Percentiles rank a stretch among this genome's conserved stretches.
Evolutionary conservation across 2,113 vertebrate genomes (phyloP).

Genomic region (Cottus gobio): DNA sequence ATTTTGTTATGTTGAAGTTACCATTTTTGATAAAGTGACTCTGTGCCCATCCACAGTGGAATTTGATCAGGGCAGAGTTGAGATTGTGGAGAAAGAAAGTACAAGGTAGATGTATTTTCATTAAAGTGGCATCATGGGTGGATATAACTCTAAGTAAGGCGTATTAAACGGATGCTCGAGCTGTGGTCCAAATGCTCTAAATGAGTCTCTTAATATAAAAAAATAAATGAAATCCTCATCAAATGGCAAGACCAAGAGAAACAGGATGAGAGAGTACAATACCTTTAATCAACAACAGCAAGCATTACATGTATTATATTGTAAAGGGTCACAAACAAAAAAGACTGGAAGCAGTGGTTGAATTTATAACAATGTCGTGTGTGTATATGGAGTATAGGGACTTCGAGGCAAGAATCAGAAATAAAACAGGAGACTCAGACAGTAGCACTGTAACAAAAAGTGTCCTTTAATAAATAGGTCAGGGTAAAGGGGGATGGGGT

Average conservation of each 20-base stretch:
- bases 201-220: slow-evolving; percentile 24
- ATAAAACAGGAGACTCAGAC: too few species aligned
- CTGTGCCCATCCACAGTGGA: neutral
- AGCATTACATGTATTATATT: neutral
- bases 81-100: slow-evolving; percentile 3
- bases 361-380: too few species aligned
- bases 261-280: neutral
- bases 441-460: too few species aligned
- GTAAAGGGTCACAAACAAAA: too few species aligned
- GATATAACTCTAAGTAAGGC: slow-evolving; percentile 46
- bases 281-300: neutral
- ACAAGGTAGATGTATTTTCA: slow-evolving; percentile 33
- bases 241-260: slow-evolving; percentile 15
- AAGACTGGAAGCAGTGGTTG: too few species aligned
- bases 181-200: slow-evolving; percentile 51
- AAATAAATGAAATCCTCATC: slow-evolving; percentile 13
- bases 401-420: too few species aligned
- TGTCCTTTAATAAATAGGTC: too few species aligned
- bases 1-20: neutral
- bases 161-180: slow-evolving; percentile 54
- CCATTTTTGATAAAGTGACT: slow-evolving; percentile 2
- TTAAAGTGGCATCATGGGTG: slow-evolving; percentile 53
- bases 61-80: slow-evolving; percentile 1
- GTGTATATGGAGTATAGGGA: too few species aligned
- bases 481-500: too few species aligned